phyloP scores from a whole-genome alignment of 30 jellyfish, hydroid and myxozoan genomes.

The Mastigias papua region DNA sequence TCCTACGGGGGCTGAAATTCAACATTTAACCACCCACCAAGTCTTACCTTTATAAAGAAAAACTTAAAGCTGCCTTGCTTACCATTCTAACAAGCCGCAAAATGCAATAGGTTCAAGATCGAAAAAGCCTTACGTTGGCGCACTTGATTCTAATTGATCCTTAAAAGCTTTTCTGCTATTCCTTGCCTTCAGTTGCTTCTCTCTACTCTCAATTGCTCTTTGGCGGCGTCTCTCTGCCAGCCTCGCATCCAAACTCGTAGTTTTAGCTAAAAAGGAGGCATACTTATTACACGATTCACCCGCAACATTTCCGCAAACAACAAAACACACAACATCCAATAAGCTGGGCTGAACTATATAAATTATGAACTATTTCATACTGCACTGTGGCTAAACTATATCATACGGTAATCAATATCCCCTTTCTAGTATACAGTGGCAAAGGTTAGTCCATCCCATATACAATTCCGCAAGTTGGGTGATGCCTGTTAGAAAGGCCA shows the following conservation, averaged over 20 bases:
- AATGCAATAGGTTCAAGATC: background rate
- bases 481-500: no score
- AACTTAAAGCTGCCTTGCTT: no score
- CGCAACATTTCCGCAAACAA: background rate
- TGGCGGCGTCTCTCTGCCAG: constrained; percentile 84
- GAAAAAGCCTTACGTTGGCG: constrained; percentile 66
- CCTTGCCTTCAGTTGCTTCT: constrained; percentile 57
- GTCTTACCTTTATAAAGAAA: no score
- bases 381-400: no score
- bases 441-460: no score
- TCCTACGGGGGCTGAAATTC: no score
- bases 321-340: background rate
- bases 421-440: no score
- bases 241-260: constrained; percentile 76
- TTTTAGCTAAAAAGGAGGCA: constrained; percentile 57
- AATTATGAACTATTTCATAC: no score
- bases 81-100: background rate
- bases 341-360: background rate
- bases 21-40: no score
- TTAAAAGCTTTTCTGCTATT: constrained; percentile 88
- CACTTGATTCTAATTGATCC: constrained; percentile 87
- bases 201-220: constrained; percentile 78
- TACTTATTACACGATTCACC: no score
- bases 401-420: no score
- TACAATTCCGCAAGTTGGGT: no score